Percentiles rank a stretch among this genome's conserved stretches.
Evolutionary conservation across 2,888 invertebrate genomes (phyloP).

Genomic region (Dynastes tityus): DNA sequence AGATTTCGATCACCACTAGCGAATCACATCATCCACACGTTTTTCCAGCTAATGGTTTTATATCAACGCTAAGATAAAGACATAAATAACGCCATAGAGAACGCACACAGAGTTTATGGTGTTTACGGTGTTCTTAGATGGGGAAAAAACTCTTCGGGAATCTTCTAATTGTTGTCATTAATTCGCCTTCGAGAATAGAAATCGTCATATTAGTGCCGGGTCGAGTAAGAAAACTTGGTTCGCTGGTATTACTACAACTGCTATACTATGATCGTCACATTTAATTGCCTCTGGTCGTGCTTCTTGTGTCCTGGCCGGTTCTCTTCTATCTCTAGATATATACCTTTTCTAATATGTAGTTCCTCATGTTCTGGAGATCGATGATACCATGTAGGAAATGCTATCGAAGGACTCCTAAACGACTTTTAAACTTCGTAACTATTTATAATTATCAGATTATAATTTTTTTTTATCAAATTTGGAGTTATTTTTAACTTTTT

Average conservation of each 20-base stretch:
- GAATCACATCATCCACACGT: neutral
- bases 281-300: conserved; percentile 13
- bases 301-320: neutral
- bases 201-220: conserved; percentile 58
- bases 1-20: too few relatives aligned
- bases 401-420: too few relatives aligned
- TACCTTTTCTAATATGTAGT: too few relatives aligned
- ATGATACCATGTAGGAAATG: too few relatives aligned
- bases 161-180: conserved; percentile 59
- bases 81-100: conserved; percentile 28
- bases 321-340: neutral
- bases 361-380: too few relatives aligned
- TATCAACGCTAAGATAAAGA: conserved; percentile 27
- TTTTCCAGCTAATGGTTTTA: neutral
- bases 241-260: too few relatives aligned
- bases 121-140: too few relatives aligned
- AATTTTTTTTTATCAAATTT: too few relatives aligned
- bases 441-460: too few relatives aligned
- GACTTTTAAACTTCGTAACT: too few relatives aligned
- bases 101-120: neutral
- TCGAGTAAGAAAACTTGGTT: neutral
- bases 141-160: conserved; percentile 42
- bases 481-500: too few relatives aligned
- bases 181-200: conserved; percentile 60
- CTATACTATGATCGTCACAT: neutral